phyloP scores from a whole-genome alignment of 2,888 invertebrate species.

The Thymelicus acteon region DNA sequence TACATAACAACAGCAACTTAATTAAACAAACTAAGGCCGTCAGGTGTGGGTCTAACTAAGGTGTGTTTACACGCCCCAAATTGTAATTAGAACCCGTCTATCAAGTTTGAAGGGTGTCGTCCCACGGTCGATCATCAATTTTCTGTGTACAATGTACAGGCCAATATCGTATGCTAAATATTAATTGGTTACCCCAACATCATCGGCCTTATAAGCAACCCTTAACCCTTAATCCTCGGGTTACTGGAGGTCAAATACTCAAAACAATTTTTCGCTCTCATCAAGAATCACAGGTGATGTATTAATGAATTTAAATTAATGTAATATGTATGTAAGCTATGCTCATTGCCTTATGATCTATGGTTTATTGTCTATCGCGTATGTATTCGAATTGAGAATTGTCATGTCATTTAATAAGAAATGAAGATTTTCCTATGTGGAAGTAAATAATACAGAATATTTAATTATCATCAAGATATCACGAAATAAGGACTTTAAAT shows the following conservation, averaged over 20 bases:
- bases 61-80: conserved; percentile 19
- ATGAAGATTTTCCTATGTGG: too few relatives aligned
- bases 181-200: conserved; percentile 25
- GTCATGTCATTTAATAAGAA: too few relatives aligned
- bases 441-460: too few relatives aligned
- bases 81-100: conserved; percentile 27
- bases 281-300: too few relatives aligned
- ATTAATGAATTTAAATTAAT: too few relatives aligned
- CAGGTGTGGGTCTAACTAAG: conserved; percentile 9
- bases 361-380: too few relatives aligned
- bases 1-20: not conserved
- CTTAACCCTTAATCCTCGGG: not conserved
- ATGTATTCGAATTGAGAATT: too few relatives aligned
- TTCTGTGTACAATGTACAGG: conserved; percentile 9
- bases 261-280: too few relatives aligned
- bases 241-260: not conserved
- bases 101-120: conserved; percentile 23
- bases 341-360: too few relatives aligned
- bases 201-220: conserved; percentile 12
- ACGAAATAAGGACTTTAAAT: too few relatives aligned
- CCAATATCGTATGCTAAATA: conserved; percentile 26
- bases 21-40: not conserved
- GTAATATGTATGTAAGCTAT: too few relatives aligned
- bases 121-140: conserved; percentile 27
- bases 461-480: too few relatives aligned